A percentile compares a stretch with the other conserved stretches of the same genome.
phyloP scores from a whole-genome alignment of 2,113 vertebrate genomes.

The Climacteris rufus region DNA sequence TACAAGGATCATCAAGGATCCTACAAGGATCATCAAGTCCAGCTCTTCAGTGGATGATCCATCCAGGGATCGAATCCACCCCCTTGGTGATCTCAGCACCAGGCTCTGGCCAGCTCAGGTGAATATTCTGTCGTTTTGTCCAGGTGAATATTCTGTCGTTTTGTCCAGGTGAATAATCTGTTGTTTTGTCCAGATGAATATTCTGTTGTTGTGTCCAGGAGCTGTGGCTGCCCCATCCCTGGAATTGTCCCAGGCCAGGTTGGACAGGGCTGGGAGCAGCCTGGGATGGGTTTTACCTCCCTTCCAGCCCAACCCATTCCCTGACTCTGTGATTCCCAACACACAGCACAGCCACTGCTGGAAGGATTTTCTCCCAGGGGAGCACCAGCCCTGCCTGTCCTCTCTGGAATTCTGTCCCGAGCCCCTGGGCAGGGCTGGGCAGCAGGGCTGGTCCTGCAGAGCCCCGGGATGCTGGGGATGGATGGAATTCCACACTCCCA shows the following conservation, averaged over 20 bases:
- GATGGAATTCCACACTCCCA: too few relatives aligned
- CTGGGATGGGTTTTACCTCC: background rate
- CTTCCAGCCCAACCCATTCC: background rate
- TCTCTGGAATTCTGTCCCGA: rapidly evolving
- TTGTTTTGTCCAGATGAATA: rapidly evolving
- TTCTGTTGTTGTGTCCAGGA: background rate
- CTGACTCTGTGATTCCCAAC: rapidly evolving
- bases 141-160: rapidly evolving
- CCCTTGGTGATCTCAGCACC: background rate
- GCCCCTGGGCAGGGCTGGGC: background rate
- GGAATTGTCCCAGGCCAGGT: rapidly evolving
- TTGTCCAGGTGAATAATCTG: background rate
- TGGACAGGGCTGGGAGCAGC: rapidly evolving
- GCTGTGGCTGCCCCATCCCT: background rate
- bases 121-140: rapidly evolving
- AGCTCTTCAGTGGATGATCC: background rate
- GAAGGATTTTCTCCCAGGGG: rapidly evolving
- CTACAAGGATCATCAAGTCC: background rate
- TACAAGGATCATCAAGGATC: background rate
- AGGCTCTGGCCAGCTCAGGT: rapidly evolving
- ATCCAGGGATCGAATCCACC: background rate
- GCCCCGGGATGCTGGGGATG: background rate
- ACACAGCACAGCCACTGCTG: rapidly evolving
- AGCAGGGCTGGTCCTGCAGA: background rate
- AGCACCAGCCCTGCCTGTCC: background rate